Base-by-base conservation (phyloP, 2,797 vertebrate genomes). In the Pogonophryne albipinna region DNA sequence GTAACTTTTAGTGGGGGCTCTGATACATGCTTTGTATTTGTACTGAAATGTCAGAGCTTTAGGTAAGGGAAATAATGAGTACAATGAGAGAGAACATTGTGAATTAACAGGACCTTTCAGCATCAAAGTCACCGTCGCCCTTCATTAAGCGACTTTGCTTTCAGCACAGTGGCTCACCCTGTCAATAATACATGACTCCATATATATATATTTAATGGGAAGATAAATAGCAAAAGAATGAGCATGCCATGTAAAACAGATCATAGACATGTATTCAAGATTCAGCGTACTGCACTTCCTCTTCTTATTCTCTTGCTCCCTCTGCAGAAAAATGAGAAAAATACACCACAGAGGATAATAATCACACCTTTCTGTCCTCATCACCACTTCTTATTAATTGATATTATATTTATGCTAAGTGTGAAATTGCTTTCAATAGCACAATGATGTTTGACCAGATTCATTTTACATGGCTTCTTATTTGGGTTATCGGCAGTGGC, bases 251-350 rank as follows among this genome's bases (percentile, higher is more conserved):
- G 45, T 66, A 53, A n/a, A 51, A 44, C 53, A 76, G 49, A 82
- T 72, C 57, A 50, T 27, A 42, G 63, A 75, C 23, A 44, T 57
- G 19, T 60, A 16, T 49, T 59, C 11, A 23, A 69, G 31, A 38
- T 38, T 71, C 34, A 65, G 20, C 45, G 63, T 23, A 12, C 45
- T 12, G 55, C 42, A 7, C 42, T 38, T 45, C 38, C 23, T 59
- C 27, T 79, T 74, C 74, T 86, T 84, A 74, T 82, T 89, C 88
- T 93, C 86, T 90, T 87, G 85, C 93, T 76, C 92, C 93, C 92
- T 92, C 94, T 94, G 84, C 89, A 90, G 94, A 85, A 73, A 64
- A 58, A 60, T 76, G 6, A 60, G 62, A 49, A 80, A 79, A 93
- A 84, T 84, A 79, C 91, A 91, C 58, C 81, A 23, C 23, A 45